Conservation (phyloP, 2,797 vertebrate species). For the Hapalemur alaotrensis region DNA sequence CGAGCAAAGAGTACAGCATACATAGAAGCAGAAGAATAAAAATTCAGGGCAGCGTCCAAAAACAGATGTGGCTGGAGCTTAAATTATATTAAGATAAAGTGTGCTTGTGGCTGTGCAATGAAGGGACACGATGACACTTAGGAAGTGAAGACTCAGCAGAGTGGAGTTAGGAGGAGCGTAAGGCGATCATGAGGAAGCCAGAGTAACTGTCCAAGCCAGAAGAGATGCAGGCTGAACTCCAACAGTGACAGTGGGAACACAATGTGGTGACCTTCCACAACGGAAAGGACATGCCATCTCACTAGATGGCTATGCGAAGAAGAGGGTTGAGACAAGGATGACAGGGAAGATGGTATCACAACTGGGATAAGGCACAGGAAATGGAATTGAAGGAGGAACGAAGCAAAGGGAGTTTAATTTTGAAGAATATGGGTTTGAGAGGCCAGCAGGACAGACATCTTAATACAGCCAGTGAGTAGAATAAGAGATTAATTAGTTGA, state of each 20-base stretch:
- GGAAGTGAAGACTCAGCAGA: neutral
- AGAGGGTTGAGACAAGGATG: neutral
- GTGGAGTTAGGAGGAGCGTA: neutral
- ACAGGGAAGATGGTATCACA: neutral
- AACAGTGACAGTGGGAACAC: neutral
- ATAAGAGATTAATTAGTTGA: neutral
- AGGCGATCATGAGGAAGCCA: neutral
- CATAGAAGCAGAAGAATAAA: neutral
- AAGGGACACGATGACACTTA: neutral
- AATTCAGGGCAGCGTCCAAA: neutral
- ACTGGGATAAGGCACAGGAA: neutral
- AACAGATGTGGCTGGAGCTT: neutral
- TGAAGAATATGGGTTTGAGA: neutral
- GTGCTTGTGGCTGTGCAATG: neutral
- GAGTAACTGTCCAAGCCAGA: neutral
- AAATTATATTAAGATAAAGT: neutral
- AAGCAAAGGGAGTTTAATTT: neutral
- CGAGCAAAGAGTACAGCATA: neutral
- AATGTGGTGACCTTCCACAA: neutral
- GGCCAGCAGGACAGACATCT: neutral
- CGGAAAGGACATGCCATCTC: neutral
- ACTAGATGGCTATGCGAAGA: neutral
- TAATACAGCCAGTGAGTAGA: neutral
- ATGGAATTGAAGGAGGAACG: neutral
- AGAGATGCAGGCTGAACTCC: neutral